Base-by-base conservation (phyloP, 2,113 vertebrate species). In the Ictidomys tridecemlineatus region DNA sequence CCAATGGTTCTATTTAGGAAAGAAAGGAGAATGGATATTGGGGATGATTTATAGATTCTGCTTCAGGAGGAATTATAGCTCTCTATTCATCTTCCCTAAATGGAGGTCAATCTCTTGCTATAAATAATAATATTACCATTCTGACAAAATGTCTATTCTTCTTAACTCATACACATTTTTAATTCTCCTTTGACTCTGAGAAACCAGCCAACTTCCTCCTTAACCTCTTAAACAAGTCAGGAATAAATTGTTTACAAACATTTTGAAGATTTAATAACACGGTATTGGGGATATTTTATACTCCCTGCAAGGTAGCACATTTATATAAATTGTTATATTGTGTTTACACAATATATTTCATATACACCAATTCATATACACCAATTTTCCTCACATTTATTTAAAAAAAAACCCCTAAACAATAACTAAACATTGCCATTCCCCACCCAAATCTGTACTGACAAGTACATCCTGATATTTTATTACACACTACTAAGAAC, bases 1-100 rank as follows among this genome's bases (percentile, higher is more conserved):
- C 56, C 70, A 69, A 30, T 2, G n/a, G 18, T 90, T 93, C 51
- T 88, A 63, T 45, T 96, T 91, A 72, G 39, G 74, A 89, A 67
- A 48, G 85, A 79, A 84, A 39, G 14, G 74, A 89, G 76, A 56
- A 74, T n/a, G 69, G 48, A 18, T 79, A 78, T 73, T 82, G 56
- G 58, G 51, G 65, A 51, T 90, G 87, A 96, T 94, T 79, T 95
- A 92, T 51, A 95, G 84, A 91, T 48, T 91, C 39, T 51, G 83
- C 34, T 53, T 92, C 65, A 89, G 78, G 70, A 83, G 77, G 89
- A 87, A 90, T 51, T 87, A 84, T 8, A 95, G 85, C 53, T 93
- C 63, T 48, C 45, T 51, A 87, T 79, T 95, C 78, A 92, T 92
- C 76, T 80, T 95, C 58, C 72, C 42, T 92, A 85, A 94, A 74